Conservation (phyloP, 2,113 vertebrate genomes). For the Rhinopomastus cyanomelas region DNA sequence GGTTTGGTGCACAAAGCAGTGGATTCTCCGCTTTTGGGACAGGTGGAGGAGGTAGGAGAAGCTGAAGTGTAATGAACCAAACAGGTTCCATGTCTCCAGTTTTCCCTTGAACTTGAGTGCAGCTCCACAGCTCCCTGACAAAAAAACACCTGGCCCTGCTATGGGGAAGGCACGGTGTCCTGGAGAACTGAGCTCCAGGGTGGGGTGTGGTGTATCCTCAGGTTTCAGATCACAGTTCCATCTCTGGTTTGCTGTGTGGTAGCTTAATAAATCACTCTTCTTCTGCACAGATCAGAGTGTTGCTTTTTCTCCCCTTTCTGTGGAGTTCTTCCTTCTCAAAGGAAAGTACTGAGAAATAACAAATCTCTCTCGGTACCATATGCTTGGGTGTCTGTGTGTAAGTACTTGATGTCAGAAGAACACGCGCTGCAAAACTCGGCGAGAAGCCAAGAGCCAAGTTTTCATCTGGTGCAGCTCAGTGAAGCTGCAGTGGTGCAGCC, state of each 20-base stretch:
- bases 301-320: not conserved
- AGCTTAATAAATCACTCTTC: not conserved
- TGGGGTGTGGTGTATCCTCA: not conserved
- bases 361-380: not conserved
- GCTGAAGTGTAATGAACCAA: not conserved
- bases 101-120: not conserved
- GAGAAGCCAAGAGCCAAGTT: not conserved
- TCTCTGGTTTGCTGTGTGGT: not conserved
- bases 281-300: not conserved
- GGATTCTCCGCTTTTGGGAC: conserved; percentile 89
- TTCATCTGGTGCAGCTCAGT: not conserved
- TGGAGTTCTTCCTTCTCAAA: not conserved
- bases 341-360: not conserved
- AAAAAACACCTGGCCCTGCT: not conserved
- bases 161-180: not conserved
- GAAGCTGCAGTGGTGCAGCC: not conserved
- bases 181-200: not conserved
- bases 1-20: conserved; percentile 81
- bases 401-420: not conserved
- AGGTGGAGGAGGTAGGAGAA: conserved; percentile 73
- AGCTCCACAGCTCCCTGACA: not conserved
- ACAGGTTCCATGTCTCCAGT: not conserved
- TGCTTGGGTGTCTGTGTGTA: not conserved
- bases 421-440: not conserved
- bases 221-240: not conserved